phyloP scores from a whole-genome alignment of 2,797 vertebrate genomes.

The Etheostoma nigrum region DNA sequence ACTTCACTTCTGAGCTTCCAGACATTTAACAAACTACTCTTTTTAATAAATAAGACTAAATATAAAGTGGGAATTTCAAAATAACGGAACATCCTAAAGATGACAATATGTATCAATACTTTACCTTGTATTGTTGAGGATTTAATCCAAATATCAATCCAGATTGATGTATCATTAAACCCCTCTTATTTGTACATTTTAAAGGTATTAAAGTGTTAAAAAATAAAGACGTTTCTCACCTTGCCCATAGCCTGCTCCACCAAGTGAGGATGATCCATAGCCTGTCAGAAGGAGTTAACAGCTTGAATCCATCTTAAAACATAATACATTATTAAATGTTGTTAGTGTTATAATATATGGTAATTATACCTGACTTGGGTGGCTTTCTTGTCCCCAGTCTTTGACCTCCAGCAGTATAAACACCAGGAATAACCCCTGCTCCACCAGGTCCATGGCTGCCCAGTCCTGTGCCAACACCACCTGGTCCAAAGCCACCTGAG shows the following conservation, averaged over 20 bases:
- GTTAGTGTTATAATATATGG: neutral
- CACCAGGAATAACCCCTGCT: constrained; percentile 51
- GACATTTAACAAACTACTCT: too few relatives aligned
- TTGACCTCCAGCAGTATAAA: constrained; percentile 61
- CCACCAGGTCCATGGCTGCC: constrained; percentile 63
- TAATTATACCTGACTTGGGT: constrained; percentile 70
- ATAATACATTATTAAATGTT: constrained; percentile 12
- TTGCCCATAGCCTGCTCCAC: constrained; percentile 65
- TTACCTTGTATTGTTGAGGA: too few relatives aligned
- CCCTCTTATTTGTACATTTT: neutral
- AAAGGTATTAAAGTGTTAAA: neutral
- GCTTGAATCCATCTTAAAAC: neutral
- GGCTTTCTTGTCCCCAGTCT: constrained; percentile 68
- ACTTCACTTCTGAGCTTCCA: too few relatives aligned
- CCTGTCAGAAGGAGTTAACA: constrained; percentile 43
- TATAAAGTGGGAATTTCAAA: too few relatives aligned
- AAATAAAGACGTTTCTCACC: constrained; percentile 38
- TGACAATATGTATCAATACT: too few relatives aligned
- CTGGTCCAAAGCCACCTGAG: constrained; percentile 55
- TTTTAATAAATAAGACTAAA: too few relatives aligned
- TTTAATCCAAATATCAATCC: too few relatives aligned
- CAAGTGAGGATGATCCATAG: constrained; percentile 67
- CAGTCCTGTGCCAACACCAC: constrained; percentile 51
- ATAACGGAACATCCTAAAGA: too few relatives aligned
- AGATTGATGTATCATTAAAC: neutral